Conservation (phyloP, 2,113 vertebrate species). For the Chionodraco myersi region DNA sequence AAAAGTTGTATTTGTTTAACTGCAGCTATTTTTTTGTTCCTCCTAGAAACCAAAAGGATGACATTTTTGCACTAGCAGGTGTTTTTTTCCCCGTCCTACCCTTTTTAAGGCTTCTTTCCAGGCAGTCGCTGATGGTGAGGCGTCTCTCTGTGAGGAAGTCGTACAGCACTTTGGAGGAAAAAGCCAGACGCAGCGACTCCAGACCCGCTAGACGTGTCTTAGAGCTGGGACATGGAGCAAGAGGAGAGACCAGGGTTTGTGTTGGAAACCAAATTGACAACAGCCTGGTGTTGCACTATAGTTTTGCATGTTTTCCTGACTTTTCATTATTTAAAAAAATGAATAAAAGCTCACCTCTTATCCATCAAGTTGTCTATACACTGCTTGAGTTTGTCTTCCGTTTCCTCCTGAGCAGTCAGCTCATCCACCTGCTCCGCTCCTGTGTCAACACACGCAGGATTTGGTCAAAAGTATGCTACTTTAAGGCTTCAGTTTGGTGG, state of each 20-base stretch:
- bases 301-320: not conserved
- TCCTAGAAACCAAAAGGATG: not conserved
- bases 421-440: constrained; percentile 88
- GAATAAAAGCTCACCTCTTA: constrained; percentile 86
- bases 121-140: constrained; percentile 88
- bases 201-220: constrained; percentile 89
- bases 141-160: constrained; percentile 91
- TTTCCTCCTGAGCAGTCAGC: constrained; percentile 89
- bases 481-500: not conserved
- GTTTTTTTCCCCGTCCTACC: constrained; percentile 73
- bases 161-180: constrained; percentile 87
- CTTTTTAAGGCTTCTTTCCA: constrained; percentile 95
- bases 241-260: not conserved
- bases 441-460: constrained; percentile 55
- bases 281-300: not conserved
- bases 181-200: constrained; percentile 87
- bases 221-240: constrained; percentile 74
- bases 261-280: not conserved
- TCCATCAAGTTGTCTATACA: constrained; percentile 92
- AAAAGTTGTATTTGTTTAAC: not conserved
- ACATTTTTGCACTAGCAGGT: not conserved
- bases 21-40: rapidly evolving
- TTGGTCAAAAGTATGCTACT: not conserved
- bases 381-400: constrained; percentile 92
- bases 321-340: not conserved